Percentiles rank a stretch among this genome's conserved stretches.
Evolutionary conservation across 2,888 invertebrate genomes (phyloP).

Genomic region (Cataglyphis rosenhaueri): DNA sequence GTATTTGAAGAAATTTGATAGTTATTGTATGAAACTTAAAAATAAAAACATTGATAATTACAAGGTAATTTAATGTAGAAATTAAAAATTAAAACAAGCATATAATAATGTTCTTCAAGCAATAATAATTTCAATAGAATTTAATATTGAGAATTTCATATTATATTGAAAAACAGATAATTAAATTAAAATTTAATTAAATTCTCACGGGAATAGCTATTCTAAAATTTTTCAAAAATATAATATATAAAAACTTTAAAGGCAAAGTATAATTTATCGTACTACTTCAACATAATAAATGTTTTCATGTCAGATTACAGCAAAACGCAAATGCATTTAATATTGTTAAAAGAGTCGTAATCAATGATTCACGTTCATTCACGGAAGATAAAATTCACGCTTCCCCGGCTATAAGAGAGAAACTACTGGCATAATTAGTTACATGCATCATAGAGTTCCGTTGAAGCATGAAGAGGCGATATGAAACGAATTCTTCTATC

Average conservation of each 20-base stretch:
- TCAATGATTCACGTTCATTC: conserved; percentile 40
- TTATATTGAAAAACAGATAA: background rate
- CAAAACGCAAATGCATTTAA: conserved; percentile 35
- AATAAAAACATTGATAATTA: background rate
- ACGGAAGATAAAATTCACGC: conserved; percentile 48
- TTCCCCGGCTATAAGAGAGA: conserved; percentile 33
- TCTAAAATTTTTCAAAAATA: conserved; percentile 6
- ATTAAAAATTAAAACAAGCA: background rate
- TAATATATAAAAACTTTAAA: background rate
- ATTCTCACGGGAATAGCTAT: background rate
- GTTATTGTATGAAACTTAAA: background rate
- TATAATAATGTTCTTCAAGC: background rate
- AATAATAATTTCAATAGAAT: background rate
- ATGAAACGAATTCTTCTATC: conserved; percentile 61
- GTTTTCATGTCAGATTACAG: conserved; percentile 41
- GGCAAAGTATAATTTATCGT: background rate
- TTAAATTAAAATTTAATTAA: conserved; percentile 6
- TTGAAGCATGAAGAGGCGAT: conserved; percentile 56
- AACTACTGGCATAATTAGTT: conserved; percentile 65
- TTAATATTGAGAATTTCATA: conserved; percentile 8
- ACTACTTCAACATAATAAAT: background rate
- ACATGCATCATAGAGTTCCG: conserved; percentile 53
- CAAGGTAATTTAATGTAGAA: background rate
- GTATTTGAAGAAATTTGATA: background rate
- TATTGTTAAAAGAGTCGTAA: conserved; percentile 23